These are phyloP conservation scores for Tetranychus piercei DNA, from an alignment of 2,888 invertebrate species.

Conservation along the genomic window DNA sequence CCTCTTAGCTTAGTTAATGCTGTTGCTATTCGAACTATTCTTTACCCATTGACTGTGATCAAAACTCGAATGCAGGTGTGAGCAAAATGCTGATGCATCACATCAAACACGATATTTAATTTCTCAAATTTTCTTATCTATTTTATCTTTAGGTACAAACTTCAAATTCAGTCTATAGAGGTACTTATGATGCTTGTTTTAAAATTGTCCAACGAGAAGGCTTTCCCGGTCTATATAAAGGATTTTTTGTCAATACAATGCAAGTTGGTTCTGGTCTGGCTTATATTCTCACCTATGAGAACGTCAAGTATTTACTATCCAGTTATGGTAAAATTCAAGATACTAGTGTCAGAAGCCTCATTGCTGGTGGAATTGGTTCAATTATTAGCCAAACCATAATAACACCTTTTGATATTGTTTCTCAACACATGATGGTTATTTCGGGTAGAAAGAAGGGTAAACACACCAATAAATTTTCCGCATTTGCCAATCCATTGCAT, in stretches of 20 bases:
- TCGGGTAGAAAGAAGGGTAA: conserved; percentile 18
- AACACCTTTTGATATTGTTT: conserved; percentile 87
- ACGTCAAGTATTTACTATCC: conserved; percentile 58
- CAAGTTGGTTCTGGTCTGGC: conserved; percentile 37
- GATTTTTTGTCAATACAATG: conserved; percentile 76
- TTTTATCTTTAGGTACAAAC: conserved; percentile 42
- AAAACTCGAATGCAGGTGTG: conserved; percentile 67
- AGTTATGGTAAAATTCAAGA: conserved; percentile 36
- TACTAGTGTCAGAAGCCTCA: conserved; percentile 51
- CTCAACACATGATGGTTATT: conserved; percentile 88
- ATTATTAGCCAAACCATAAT: conserved; percentile 82
- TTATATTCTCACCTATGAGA: conserved; percentile 85
- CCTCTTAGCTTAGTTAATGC: conserved; percentile 77
- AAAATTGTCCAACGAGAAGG: conserved; percentile 75
- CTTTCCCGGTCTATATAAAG: conserved; percentile 65
- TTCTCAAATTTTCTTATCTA: neutral
- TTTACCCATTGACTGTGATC: conserved; percentile 80
- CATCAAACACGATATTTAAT: neutral
- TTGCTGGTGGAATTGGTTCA: conserved; percentile 62
- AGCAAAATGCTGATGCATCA: conserved; percentile 6
- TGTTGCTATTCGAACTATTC: conserved; percentile 50
- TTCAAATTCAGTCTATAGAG: conserved; percentile 47
- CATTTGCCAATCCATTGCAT: conserved; percentile 22
- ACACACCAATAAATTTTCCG: neutral
- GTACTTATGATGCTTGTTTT: conserved; percentile 64